Base-by-base conservation (phyloP, 2,113 vertebrate genomes). In the Embiotoca jacksoni region DNA sequence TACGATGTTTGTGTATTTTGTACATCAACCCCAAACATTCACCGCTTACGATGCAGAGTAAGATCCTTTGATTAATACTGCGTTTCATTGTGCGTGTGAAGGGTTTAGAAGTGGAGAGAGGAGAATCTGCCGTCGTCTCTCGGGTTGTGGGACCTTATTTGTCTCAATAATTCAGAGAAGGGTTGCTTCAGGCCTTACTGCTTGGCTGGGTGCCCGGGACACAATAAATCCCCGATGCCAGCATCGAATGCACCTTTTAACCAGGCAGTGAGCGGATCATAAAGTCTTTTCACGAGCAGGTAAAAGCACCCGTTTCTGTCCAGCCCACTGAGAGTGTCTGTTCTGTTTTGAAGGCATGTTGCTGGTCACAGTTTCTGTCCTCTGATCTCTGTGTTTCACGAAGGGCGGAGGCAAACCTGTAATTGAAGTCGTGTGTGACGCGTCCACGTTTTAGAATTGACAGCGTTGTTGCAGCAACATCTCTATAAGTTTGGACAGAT, bases 231-330 rank as follows among this genome's bases (percentile, higher is more conserved):
- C 50, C 33, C 15, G 31, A 69, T 36, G 13, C 52, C 55, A 56
- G 61, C 70, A 62, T 37, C 32, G 3, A 49, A 71, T 53, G 37
- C 57, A n/a, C 58, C 59, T 55, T 23, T 23, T 54, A 36, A 80
- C 72, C 32, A 4, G 37, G 50, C 46, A 64, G 23, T 57, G 32
- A 60, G 44, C 32, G 52, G 16, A 41, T 61, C 75, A 35, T 82
- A 61, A 78, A 71, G 55, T 31, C 36, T 23, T 14, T 78, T 65
- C 57, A 78, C 10, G 2, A 59, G 37, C 56, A 81, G 59, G 46
- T 50, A 41, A 68, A 53, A 72, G 8, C 49, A 64, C 64, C 30
- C 23, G 23, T 23, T 23, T 23, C 23, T 23, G 23, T 23, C 23
- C 23, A 23, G 23, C 23, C 23, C 23, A 23, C 23, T 23, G 23